A percentile compares a stretch with the other conserved stretches of the same genome.
Conservation (phyloP, 1,140 invertebrate genomes). For the Sycophaga agraensis region DNA sequence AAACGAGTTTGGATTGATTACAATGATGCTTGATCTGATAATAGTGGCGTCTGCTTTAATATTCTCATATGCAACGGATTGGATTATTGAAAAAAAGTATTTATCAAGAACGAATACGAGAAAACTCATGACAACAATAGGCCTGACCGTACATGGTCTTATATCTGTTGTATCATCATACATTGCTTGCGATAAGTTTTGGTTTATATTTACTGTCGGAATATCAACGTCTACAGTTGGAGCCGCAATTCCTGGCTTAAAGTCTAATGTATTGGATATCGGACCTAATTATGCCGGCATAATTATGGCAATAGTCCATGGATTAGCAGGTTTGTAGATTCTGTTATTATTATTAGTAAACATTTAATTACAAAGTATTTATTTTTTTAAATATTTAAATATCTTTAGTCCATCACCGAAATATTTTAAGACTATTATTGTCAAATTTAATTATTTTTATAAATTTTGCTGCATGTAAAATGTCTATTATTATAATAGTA, state of each 20-base stretch:
- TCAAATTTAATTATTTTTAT: too few relatives aligned
- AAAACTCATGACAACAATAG: constrained; percentile 74
- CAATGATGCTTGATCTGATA: constrained; percentile 67
- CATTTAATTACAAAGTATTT: too few relatives aligned
- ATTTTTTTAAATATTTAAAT: too few relatives aligned
- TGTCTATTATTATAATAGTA: too few relatives aligned
- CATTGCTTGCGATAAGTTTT: constrained; percentile 69
- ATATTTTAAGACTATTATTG: too few relatives aligned
- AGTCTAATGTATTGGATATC: constrained; percentile 81
- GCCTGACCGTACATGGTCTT: constrained; percentile 70
- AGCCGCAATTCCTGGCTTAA: constrained; percentile 73
- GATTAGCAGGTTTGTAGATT: constrained; percentile 67
- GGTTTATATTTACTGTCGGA: constrained; percentile 67
- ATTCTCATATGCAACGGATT: constrained; percentile 69
- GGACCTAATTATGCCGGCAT: constrained; percentile 80
- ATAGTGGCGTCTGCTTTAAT: constrained; percentile 72
- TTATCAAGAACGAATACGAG: constrained; percentile 65
- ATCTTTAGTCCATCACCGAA: too few relatives aligned
- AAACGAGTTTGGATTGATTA: constrained; percentile 67
- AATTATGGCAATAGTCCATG: constrained; percentile 82
- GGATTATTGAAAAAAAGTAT: constrained; percentile 62
- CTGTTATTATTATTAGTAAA: too few relatives aligned
- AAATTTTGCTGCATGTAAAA: too few relatives aligned
- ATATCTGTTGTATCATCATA: constrained; percentile 79
- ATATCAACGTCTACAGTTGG: constrained; percentile 73